phyloP scores from a whole-genome alignment of 1,140 invertebrate species.

The Chelonus insularis region DNA sequence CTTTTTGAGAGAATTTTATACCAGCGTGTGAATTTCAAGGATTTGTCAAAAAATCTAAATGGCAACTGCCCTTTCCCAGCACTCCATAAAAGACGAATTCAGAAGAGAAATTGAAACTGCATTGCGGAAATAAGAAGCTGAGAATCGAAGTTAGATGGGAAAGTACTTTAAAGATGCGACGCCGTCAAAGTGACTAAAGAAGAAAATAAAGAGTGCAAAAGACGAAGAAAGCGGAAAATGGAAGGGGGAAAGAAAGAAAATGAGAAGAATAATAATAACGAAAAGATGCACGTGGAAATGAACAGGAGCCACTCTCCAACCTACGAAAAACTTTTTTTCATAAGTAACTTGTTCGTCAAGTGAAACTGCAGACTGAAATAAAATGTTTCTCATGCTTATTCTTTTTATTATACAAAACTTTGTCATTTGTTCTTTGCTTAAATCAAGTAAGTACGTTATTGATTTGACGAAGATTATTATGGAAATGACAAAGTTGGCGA shows the following conservation, averaged over 20 bases:
- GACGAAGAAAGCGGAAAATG: background rate
- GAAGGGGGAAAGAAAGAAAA: conserved; percentile 1
- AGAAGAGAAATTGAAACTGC: background rate
- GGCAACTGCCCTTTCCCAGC: background rate
- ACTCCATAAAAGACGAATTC: background rate
- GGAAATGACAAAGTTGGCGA: too few relatives aligned
- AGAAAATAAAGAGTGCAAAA: background rate
- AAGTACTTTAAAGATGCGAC: background rate
- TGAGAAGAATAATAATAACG: conserved; percentile 2
- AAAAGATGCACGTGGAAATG: conserved; percentile 7
- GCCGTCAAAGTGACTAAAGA: background rate
- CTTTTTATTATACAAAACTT: too few relatives aligned
- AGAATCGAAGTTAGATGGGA: conserved; percentile 10
- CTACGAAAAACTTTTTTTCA: background rate
- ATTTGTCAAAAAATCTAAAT: conserved; percentile 25
- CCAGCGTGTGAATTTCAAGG: conserved; percentile 1
- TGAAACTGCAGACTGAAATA: too few relatives aligned
- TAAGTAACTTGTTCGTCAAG: background rate
- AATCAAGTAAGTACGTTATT: too few relatives aligned
- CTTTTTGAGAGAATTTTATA: background rate
- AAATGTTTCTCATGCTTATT: too few relatives aligned
- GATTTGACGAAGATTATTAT: too few relatives aligned
- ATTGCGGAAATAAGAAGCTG: background rate
- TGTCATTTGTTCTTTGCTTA: too few relatives aligned
- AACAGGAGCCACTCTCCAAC: background rate